Evolutionary conservation across 64 coral and sea anemone genomes (phyloP), one percentile per base, ranked within the genome.

Genomic region (Trachythela sp.): DNA sequence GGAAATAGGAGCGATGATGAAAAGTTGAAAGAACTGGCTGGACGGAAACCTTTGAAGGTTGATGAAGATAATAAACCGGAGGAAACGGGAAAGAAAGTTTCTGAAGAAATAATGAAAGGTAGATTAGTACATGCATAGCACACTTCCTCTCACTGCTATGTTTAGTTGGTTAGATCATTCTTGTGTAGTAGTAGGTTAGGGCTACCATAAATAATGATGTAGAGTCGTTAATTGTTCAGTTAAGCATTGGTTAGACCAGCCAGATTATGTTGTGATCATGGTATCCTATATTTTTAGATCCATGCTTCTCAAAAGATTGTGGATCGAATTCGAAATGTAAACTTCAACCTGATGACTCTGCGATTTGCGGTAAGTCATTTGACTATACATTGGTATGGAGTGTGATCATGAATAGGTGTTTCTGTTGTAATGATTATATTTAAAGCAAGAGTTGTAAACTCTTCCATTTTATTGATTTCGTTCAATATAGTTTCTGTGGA

Each of bases 71-170:
- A 45, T 64, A 18, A 64, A 64, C 30, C 75, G 2, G 0, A 14
- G 11, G 34, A 2, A 17, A 18, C 33, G 6, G 75, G 75, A 37
- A 80, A 80, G 37, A 39, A 80, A 37, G 37, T 80, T 37, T 20
- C 75, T 37, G 75, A 39, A 36, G 33, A 80, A 80, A 39, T 80
- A 80, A 15, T 80, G 75, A 13, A 80, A 80, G 75, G 75, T 80
- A 80, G 35, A 52, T n/a, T n/a, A 24, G 26, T 7, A 64, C 56
- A 24, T 64, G 22, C 13, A n/a, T 8, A 27, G 56, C 13, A 27
- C 56, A 64, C 56, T 64, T 64, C 42, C 42, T 45, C 42, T 11
- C 11, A 45, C 11, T 11, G 4, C 4, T 6, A 45, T 45, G 4
- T n/a, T 45, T 45, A 45, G 42, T 6, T 6, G 42, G 11, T 6